These are phyloP conservation scores for Elgaria multicarinata DNA, from an alignment of 2,113 vertebrate genomes.

Conservation along the genomic window DNA sequence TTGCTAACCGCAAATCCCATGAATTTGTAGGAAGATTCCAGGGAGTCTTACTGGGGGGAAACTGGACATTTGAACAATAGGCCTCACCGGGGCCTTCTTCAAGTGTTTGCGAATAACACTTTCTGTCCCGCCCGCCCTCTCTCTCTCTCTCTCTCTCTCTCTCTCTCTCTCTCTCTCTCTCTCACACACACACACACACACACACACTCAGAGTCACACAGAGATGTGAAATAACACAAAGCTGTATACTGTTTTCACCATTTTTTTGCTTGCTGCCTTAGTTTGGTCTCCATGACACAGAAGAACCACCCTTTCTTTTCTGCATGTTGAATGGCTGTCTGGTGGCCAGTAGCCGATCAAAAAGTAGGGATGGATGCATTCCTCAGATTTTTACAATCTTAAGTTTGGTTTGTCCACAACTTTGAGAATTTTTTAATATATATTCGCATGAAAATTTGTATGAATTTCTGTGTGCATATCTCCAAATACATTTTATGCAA, in stretches of 20 bases:
- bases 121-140: no score
- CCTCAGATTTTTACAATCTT: no score
- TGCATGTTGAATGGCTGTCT: not conserved
- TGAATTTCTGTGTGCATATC: no score
- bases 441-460: no score
- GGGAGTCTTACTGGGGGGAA: not conserved
- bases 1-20: not conserved
- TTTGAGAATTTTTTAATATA: no score
- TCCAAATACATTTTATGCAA: no score
- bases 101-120: not conserved
- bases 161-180: no score
- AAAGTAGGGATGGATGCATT: not conserved
- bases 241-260: no score
- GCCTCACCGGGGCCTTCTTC: not conserved
- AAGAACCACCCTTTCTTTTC: not conserved
- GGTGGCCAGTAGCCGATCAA: not conserved
- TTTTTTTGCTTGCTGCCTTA: not conserved
- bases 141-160: no score
- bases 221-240: no score
- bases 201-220: not conserved
- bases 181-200: no score
- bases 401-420: no score
- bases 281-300: not conserved
- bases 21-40: not conserved
- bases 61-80: not conserved